phyloP scores from a whole-genome alignment of 2,888 invertebrate genomes.

The Ormyrus labotus region DNA sequence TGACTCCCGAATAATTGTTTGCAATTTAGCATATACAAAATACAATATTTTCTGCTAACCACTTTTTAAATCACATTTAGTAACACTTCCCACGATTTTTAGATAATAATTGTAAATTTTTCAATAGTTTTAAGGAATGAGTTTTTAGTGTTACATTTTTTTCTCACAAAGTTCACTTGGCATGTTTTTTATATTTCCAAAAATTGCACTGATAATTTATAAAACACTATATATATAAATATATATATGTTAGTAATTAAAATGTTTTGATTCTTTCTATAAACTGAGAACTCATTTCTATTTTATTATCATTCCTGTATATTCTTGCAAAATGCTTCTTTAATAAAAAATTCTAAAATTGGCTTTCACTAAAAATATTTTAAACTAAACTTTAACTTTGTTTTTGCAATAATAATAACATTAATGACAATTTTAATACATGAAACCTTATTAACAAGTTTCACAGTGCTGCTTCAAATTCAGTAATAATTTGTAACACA shows the following conservation, averaged over 20 bases:
- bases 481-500: not conserved
- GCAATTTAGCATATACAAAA: conserved; percentile 48
- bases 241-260: not conserved
- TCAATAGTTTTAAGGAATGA: conserved; percentile 39
- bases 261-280: not conserved
- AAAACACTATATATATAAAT: not conserved
- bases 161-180: conserved; percentile 18
- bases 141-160: conserved; percentile 20
- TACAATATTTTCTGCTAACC: conserved; percentile 17
- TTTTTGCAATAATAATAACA: too few species aligned
- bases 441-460: not conserved
- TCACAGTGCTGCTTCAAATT: not conserved
- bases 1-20: conserved; percentile 56
- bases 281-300: conserved; percentile 25
- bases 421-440: too few species aligned
- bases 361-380: too few species aligned
- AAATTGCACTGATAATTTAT: conserved; percentile 19
- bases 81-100: conserved; percentile 29
- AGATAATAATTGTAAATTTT: conserved; percentile 35
- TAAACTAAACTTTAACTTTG: too few species aligned
- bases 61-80: conserved; percentile 27
- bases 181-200: conserved; percentile 24
- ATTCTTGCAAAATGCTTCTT: not conserved
- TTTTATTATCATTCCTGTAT: not conserved
- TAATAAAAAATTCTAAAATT: too few species aligned